Base-by-base conservation (phyloP, 1,140 invertebrate genomes). In the Hyposmocoma kahamanoa region DNA sequence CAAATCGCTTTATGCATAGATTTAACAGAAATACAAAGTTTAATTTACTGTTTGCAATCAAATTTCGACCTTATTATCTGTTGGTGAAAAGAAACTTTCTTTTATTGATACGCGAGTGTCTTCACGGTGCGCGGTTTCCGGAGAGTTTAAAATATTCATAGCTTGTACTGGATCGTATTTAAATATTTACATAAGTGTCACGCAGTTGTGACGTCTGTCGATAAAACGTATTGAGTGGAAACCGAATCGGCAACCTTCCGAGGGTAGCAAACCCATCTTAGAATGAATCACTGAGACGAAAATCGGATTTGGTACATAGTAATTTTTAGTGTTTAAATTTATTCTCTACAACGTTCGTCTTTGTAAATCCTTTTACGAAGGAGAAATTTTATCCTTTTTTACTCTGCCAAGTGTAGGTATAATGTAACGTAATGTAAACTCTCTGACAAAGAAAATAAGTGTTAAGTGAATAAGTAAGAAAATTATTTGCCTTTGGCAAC, bases 131-230 rank as follows among this genome's bases (percentile, higher is more conserved):
- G 73, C 76, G 76, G 74, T 84, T 82, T 80, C 77, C 76, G 77
- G 77, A 70, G 73, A 80, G 74, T 80, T 83, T 87, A 87, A 87
- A 86, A 87, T 87, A 87, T 87, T 87, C 86, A 87, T 87, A 85
- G 86, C 82, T 83, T 85, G 86, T 84, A 86, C 86, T 85, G 80
- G 84, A 87, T 87, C 83, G 84, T 86, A 87, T 87, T 87, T 87
- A 87, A 87, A 87, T 87, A 87, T 87, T 87, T 87, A 86, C 86
- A 87, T 87, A 86, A 87, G 80, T 86, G 81, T 86, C 83, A 87
- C 79, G 75, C 76, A 70, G 76, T 80, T 59, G 65, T 79, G 77
- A 83, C 78, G 72, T 72, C 78, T 83, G 75, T 76, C 78, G 75
- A 84, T 84, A 84, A 75, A 83, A 75, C 64, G 70, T 79, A 80